Percentiles rank a stretch among this genome's conserved stretches.
phyloP scores from a whole-genome alignment of 2,797 vertebrate genomes.

The Hoplostethus atlanticus region DNA sequence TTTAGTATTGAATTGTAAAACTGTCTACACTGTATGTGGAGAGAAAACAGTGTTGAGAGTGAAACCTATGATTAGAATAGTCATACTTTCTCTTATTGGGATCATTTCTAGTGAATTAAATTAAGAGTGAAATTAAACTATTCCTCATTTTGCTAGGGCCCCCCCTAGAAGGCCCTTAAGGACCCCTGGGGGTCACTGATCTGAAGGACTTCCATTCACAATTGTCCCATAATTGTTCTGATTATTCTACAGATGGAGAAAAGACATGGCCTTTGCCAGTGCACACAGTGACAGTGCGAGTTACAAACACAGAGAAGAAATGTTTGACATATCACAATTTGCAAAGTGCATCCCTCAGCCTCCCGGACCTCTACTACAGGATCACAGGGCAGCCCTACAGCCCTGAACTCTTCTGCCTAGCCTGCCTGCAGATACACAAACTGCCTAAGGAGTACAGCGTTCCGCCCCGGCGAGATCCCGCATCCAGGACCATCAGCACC shows the following conservation, averaged over 20 bases:
- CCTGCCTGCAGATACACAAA: background rate
- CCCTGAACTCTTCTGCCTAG: background rate
- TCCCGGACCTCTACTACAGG: slow-evolving; percentile 20
- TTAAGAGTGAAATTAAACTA: no score
- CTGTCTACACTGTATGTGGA: no score
- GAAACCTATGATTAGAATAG: no score
- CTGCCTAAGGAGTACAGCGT: slow-evolving; percentile 4
- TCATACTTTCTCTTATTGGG: no score
- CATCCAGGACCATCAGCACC: background rate
- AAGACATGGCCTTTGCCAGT: background rate
- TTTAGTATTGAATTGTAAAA: no score
- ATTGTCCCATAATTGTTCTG: background rate
- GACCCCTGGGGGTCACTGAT: no score
- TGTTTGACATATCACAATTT: slow-evolving; percentile 26
- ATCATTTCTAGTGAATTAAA: no score
- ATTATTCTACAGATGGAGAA: background rate
- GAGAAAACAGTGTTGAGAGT: no score
- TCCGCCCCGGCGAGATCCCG: background rate
- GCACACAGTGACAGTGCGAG: slow-evolving; percentile 11
- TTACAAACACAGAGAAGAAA: slow-evolving; percentile 26
- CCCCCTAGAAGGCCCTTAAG: no score
- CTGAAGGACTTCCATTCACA: background rate
- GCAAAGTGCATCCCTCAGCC: slow-evolving; percentile 15
- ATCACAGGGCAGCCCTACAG: slow-evolving; percentile 11
- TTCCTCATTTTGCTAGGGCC: no score